Evolutionary conservation across 2,113 vertebrate species (phyloP).

Genomic region (Lichenostomus cassidix): DNA sequence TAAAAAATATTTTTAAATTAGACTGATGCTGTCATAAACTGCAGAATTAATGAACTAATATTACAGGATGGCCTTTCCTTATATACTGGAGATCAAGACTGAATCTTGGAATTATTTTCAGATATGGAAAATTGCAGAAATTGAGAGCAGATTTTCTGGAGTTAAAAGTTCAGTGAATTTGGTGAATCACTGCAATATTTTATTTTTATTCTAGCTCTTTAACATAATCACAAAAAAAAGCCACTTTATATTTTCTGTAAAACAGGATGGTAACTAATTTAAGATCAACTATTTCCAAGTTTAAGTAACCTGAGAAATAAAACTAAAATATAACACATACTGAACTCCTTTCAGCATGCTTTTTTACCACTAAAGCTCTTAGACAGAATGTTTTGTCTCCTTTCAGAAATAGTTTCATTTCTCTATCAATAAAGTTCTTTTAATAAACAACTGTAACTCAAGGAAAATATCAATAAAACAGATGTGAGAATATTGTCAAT

Average conservation of each 20-base stretch:
- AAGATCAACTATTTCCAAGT: neutral
- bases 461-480: neutral
- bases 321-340: neutral
- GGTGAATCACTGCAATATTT: neutral
- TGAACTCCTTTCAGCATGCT: neutral
- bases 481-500: neutral
- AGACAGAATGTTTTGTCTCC: neutral
- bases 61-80: neutral
- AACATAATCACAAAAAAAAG: neutral
- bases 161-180: neutral
- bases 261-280: neutral
- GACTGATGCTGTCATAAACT: neutral
- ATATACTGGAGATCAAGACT: neutral
- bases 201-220: neutral
- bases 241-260: neutral
- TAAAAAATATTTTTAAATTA: neutral
- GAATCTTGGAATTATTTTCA: neutral
- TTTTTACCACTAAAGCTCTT: neutral
- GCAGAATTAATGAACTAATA: neutral
- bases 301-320: constrained; percentile 30
- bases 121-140: neutral
- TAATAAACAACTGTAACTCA: neutral
- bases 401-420: neutral
- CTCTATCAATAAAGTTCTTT: neutral
- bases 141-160: neutral